Conservation (phyloP, 2,797 vertebrate species). For the Champsocephalus esox region DNA sequence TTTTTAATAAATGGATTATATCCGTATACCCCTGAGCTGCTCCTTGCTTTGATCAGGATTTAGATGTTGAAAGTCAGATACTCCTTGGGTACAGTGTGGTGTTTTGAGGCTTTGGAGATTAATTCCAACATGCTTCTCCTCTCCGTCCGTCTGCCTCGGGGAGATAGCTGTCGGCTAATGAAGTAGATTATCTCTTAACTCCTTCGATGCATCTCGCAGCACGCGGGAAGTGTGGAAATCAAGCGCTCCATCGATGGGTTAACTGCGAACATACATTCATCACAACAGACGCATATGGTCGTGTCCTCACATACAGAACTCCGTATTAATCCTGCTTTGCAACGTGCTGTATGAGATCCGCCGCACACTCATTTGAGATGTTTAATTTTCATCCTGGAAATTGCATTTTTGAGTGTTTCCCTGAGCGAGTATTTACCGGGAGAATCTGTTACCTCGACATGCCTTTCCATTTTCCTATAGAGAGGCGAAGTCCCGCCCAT, state of each 20-base stretch:
- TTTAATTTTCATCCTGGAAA: no score
- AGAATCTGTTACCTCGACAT: no score
- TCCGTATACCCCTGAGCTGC: not conserved
- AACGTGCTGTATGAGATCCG: not conserved
- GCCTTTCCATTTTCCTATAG: no score
- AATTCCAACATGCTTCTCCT: constrained; percentile 28
- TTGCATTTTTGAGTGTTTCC: no score
- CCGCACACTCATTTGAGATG: not conserved
- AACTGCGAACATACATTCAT: constrained; percentile 24
- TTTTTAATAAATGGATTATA: not conserved
- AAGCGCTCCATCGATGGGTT: not conserved
- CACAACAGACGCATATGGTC: not conserved
- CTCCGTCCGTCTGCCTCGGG: not conserved
- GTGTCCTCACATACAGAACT: not conserved
- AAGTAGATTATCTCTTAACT: constrained; percentile 28
- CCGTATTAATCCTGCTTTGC: constrained; percentile 6
- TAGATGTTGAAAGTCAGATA: constrained; percentile 22
- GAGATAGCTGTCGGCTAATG: constrained; percentile 30
- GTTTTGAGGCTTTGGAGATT: constrained; percentile 27
- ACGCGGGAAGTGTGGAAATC: not conserved
- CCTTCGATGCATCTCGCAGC: constrained; percentile 17
- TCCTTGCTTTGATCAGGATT: constrained; percentile 16
- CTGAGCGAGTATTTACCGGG: no score
- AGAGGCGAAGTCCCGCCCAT: no score
- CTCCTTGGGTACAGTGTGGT: constrained; percentile 5